Evolutionary conservation across 2,113 vertebrate genomes (phyloP).

Genomic region (Nycticorax nycticorax): DNA sequence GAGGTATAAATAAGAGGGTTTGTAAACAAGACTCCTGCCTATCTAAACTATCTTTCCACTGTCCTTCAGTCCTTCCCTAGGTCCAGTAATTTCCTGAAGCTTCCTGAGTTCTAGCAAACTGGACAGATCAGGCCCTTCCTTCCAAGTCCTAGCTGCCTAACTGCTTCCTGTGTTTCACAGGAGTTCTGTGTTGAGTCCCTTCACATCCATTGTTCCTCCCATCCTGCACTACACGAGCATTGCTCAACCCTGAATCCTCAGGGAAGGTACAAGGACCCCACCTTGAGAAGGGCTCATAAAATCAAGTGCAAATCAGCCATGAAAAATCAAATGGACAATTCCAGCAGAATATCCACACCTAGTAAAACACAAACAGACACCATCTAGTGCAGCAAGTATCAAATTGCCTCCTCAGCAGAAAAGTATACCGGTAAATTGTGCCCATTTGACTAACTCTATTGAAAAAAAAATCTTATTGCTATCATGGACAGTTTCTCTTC

Average conservation of each 20-base stretch:
- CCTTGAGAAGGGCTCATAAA: neutral
- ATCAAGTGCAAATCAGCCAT: neutral
- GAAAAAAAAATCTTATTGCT: neutral
- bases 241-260: neutral
- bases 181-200: neutral
- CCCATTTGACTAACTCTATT: neutral
- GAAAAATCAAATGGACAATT: neutral
- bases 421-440: neutral
- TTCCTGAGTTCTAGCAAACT: neutral
- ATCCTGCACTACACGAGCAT: neutral
- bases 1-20: neutral
- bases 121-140: neutral
- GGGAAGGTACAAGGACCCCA: neutral
- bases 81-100: neutral
- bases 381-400: neutral
- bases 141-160: neutral
- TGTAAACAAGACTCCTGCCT: neutral
- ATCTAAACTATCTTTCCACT: neutral
- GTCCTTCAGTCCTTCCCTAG: neutral
- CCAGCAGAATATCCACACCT: neutral
- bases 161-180: neutral
- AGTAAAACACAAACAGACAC: neutral
- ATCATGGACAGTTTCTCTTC: neutral
- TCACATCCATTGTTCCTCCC: neutral
- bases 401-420: neutral